Evolutionary conservation across 2,888 invertebrate genomes (phyloP).

Genomic region (Epicampocera succincta): DNA sequence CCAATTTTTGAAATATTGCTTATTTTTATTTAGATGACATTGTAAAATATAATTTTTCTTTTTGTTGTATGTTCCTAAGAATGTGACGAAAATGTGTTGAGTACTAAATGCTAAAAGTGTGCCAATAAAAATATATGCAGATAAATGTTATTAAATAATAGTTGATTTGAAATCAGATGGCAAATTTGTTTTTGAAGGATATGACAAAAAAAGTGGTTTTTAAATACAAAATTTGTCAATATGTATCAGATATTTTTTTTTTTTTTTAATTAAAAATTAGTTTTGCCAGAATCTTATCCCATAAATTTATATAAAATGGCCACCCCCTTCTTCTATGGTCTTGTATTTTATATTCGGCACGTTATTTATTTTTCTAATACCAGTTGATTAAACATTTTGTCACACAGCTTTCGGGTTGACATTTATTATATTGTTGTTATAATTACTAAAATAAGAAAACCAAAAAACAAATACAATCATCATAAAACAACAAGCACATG

Average conservation of each 20-base stretch:
- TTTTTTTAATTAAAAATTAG: too few relatives aligned
- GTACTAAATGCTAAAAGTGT: conserved; percentile 50
- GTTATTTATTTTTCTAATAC: conserved; percentile 51
- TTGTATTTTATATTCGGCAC: conserved; percentile 39
- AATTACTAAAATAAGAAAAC: conserved; percentile 39
- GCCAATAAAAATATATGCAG: conserved; percentile 47
- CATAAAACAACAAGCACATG: conserved; percentile 35
- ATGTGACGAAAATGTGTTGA: conserved; percentile 39
- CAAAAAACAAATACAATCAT: conserved; percentile 57
- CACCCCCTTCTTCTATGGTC: conserved; percentile 17
- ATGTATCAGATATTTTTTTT: too few relatives aligned
- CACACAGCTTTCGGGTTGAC: conserved; percentile 51
- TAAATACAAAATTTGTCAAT: too few relatives aligned
- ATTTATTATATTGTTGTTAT: conserved; percentile 52
- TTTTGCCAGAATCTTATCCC: too few relatives aligned
- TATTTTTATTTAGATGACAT: conserved; percentile 26
- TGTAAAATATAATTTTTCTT: conserved; percentile 39
- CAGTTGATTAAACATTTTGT: conserved; percentile 62
- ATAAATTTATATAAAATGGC: too few relatives aligned
- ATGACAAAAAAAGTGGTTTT: background rate
- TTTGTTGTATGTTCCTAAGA: conserved; percentile 3
- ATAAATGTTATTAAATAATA: conserved; percentile 51
- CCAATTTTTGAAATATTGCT: conserved; percentile 24
- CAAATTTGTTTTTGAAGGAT: background rate
- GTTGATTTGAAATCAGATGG: conserved; percentile 56